phyloP scores from a whole-genome alignment of 2,888 invertebrate genomes.

The Cantharis nigra region DNA sequence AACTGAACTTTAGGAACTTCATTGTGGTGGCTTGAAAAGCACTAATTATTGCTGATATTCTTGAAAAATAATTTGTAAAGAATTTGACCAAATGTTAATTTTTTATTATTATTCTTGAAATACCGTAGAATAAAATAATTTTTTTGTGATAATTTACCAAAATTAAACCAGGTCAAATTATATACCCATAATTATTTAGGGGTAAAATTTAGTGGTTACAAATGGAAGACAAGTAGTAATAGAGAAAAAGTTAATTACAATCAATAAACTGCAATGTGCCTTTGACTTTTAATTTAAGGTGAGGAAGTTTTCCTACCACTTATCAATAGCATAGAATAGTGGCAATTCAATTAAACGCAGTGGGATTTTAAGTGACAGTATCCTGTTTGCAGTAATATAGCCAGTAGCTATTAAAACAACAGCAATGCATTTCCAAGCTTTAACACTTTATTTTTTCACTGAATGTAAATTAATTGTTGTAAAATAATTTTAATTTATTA shows the following conservation, averaged over 20 bases:
- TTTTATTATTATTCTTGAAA: too few relatives aligned
- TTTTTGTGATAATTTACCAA: too few relatives aligned
- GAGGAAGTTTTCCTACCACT: not conserved
- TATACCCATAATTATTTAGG: too few relatives aligned
- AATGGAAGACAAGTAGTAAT: not conserved
- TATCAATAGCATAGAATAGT: not conserved
- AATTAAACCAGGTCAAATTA: not conserved
- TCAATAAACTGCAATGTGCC: not conserved
- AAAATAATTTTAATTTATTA: not conserved
- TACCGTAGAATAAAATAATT: too few relatives aligned
- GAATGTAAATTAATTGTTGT: not conserved
- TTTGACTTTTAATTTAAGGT: not conserved
- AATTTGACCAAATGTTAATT: too few relatives aligned
- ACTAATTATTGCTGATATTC: not conserved
- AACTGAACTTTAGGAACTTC: not conserved
- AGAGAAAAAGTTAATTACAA: not conserved
- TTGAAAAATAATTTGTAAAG: not conserved
- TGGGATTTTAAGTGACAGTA: not conserved
- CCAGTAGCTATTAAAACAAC: not conserved
- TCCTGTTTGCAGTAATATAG: not conserved
- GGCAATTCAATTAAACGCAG: not conserved
- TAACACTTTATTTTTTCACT: not conserved
- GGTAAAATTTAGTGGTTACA: not conserved
- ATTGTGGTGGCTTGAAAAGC: not conserved
- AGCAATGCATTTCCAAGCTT: not conserved